Conservation (phyloP, 2,113 vertebrate genomes). For the Cheirogaleus medius region DNA sequence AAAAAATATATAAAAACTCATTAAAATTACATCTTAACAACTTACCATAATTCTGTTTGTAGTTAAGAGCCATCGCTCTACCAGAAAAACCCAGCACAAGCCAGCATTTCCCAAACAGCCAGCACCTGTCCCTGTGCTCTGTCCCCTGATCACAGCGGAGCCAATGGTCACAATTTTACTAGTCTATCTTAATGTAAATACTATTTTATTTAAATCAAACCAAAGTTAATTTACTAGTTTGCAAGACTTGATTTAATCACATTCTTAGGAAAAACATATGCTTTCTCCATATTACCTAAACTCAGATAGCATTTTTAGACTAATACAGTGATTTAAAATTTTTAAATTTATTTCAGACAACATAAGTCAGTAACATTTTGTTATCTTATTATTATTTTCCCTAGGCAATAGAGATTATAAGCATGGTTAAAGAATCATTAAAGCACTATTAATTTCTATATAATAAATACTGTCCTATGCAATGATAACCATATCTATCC, state of each 20-base stretch:
- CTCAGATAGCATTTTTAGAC: constrained; percentile 2
- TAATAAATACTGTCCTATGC: not conserved
- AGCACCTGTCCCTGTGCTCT: not conserved
- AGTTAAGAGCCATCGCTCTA: not conserved
- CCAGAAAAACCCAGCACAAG: not conserved
- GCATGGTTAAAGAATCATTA: not conserved
- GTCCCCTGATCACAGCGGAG: not conserved
- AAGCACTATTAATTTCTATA: not conserved
- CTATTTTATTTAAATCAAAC: not conserved
- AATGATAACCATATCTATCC: not conserved
- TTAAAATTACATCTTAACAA: not conserved
- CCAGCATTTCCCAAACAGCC: not conserved
- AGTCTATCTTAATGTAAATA: not conserved
- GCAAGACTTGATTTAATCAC: not conserved
- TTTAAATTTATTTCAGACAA: constrained; percentile 42
- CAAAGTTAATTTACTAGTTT: not conserved
- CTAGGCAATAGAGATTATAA: not conserved
- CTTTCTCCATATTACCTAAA: not conserved
- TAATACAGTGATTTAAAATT: not conserved
- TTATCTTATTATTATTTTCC: not conserved
- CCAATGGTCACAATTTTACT: not conserved
- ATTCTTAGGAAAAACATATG: not conserved
- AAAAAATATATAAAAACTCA: not conserved
- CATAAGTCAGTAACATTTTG: not conserved
- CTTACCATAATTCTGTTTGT: not conserved